Percentiles rank a stretch among this genome's conserved stretches.
phyloP scores from a whole-genome alignment of 2,797 vertebrate species.

The Emydoidea blandingii region DNA sequence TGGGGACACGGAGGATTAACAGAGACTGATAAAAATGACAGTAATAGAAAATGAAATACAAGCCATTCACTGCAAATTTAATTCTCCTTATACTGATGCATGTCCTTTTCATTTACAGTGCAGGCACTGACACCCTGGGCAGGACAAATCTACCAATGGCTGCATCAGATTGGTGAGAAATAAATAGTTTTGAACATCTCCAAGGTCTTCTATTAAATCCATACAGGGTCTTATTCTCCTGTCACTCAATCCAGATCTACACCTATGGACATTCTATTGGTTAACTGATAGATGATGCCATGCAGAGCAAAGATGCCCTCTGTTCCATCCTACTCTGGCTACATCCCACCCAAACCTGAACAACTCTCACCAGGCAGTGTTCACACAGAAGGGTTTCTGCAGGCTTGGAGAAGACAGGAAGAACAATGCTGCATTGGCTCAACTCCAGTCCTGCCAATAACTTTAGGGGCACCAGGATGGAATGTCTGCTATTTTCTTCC shows the following conservation, averaged over 20 bases:
- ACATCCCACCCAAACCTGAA: neutral
- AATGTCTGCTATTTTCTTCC: neutral
- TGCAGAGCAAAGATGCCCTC: neutral
- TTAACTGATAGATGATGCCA: neutral
- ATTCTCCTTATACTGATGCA: slow-evolving; percentile 29
- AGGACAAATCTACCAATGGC: neutral
- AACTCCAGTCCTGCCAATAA: neutral
- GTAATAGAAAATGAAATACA: slow-evolving; percentile 36
- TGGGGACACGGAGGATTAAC: slow-evolving; percentile 15
- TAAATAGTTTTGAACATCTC: neutral
- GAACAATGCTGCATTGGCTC: neutral
- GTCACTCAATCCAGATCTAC: neutral
- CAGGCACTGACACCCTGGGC: neutral
- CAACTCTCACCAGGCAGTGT: neutral
- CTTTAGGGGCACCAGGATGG: neutral
- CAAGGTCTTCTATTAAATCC: neutral
- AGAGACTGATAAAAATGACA: neutral
- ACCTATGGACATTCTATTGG: neutral
- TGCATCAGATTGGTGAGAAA: neutral
- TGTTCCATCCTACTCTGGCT: neutral
- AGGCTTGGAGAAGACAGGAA: neutral
- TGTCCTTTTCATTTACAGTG: neutral
- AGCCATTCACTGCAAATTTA: slow-evolving; percentile 19
- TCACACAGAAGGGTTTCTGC: neutral
- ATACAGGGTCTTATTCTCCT: neutral